phyloP scores from a whole-genome alignment of 2,113 vertebrate species.

The Okapia johnstoni region DNA sequence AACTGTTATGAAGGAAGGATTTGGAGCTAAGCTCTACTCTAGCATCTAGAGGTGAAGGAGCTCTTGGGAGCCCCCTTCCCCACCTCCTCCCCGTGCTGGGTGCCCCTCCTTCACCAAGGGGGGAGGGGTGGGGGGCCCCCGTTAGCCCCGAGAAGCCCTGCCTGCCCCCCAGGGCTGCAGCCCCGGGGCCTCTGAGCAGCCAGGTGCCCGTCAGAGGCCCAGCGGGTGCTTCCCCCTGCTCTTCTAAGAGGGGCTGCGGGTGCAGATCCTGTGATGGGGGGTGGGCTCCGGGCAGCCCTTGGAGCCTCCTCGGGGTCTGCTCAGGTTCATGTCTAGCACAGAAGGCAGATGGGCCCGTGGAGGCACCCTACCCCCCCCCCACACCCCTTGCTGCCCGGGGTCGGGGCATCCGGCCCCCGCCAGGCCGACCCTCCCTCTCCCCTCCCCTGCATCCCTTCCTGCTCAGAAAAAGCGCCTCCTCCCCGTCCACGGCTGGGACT shows the following conservation, averaged over 20 bases:
- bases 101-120: fast-evolving
- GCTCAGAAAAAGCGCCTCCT: constrained; percentile 90
- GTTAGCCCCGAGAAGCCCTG: fast-evolving
- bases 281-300: fast-evolving
- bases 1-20: no score
- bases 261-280: neutral
- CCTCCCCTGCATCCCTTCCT: constrained; percentile 61
- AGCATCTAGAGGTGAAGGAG: neutral
- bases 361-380: fast-evolving
- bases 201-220: fast-evolving
- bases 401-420: fast-evolving
- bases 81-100: fast-evolving
- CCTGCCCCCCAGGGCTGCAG: neutral
- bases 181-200: fast-evolving
- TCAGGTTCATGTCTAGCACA: neutral
- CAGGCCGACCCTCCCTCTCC: neutral
- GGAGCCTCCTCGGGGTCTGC: fast-evolving
- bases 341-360: fast-evolving
- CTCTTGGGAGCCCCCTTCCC: neutral
- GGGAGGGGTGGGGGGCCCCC: neutral
- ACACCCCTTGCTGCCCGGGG: fast-evolving
- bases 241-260: neutral
- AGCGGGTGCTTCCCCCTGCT: neutral
- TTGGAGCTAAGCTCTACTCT: no score
- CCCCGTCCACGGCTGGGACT: constrained; percentile 87